Percentiles rank a stretch among this genome's conserved stretches.
These are phyloP conservation scores for Tauraco hartlaubi DNA, from an alignment of 2,797 vertebrate genomes.

Conservation along the genomic window DNA sequence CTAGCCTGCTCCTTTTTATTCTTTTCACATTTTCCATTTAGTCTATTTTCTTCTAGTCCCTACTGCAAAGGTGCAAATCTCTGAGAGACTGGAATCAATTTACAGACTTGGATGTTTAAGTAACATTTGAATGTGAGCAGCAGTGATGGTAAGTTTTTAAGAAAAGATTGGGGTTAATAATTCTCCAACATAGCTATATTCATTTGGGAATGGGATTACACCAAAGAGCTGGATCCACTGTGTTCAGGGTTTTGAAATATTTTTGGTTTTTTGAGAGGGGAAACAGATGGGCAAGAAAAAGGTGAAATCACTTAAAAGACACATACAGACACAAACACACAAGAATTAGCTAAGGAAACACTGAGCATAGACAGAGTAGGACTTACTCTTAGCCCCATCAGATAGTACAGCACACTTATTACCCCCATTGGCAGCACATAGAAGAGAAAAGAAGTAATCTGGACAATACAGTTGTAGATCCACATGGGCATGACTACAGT, in stretches of 20 bases:
- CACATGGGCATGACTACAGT: conserved; percentile 77
- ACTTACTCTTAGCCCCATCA: conserved; percentile 85
- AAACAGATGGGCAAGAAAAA: not conserved
- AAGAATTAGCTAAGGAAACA: not conserved
- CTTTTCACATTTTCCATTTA: not conserved
- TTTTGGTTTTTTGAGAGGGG: accelerated
- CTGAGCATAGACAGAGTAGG: not conserved
- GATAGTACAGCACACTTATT: conserved; percentile 82
- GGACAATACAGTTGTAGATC: conserved; percentile 83
- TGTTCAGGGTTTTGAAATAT: not conserved
- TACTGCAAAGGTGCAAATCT: not conserved
- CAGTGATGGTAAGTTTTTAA: not conserved
- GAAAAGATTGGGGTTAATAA: not conserved
- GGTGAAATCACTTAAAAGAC: not conserved
- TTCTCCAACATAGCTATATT: not conserved
- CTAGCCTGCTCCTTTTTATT: not conserved
- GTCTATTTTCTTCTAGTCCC: not conserved
- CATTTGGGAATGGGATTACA: not conserved
- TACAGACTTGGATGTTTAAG: not conserved
- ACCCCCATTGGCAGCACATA: conserved; percentile 82
- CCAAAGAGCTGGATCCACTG: not conserved
- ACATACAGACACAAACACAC: not conserved
- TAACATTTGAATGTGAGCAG: not conserved
- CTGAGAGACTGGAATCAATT: not conserved
- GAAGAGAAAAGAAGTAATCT: conserved; percentile 81